Conservation (phyloP, 2,113 vertebrate genomes). For the Sinocyclocheilus rhinocerous region DNA sequence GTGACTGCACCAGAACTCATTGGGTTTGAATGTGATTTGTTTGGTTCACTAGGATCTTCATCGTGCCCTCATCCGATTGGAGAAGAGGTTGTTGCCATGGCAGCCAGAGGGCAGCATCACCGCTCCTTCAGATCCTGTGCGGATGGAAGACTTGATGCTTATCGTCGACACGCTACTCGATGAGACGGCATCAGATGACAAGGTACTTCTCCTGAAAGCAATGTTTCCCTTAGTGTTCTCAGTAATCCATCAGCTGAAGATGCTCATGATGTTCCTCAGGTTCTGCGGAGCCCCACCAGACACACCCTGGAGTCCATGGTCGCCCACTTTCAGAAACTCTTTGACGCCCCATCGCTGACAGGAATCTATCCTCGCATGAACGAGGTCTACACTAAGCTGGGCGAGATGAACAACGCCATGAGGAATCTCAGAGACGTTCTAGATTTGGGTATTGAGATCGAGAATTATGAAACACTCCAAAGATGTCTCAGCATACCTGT, state of each 20-base stretch:
- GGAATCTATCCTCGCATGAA: slow-evolving; percentile 90
- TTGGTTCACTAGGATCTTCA: slow-evolving; percentile 73
- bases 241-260: background rate
- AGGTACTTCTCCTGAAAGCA: background rate
- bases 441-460: slow-evolving; percentile 75
- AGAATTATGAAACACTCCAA: background rate
- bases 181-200: slow-evolving; percentile 68
- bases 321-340: slow-evolving; percentile 89
- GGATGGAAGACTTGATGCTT: slow-evolving; percentile 83
- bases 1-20: background rate
- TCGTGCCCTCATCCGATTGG: slow-evolving; percentile 74
- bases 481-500: background rate
- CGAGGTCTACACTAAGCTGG: slow-evolving; percentile 85
- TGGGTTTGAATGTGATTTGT: too few relatives aligned
- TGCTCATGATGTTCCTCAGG: slow-evolving; percentile 68
- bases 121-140: slow-evolving; percentile 62
- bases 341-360: slow-evolving; percentile 81
- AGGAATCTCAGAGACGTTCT: too few relatives aligned
- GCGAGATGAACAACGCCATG: slow-evolving; percentile 81
- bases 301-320: slow-evolving; percentile 81
- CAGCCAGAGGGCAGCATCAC: slow-evolving; percentile 58
- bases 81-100: slow-evolving; percentile 76
- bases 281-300: slow-evolving; percentile 69
- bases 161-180: slow-evolving; percentile 83
- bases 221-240: background rate